Percentiles rank a stretch among this genome's conserved stretches.
Conservation (phyloP, 1,140 invertebrate genomes). For the Bilobella aurantiaca region DNA sequence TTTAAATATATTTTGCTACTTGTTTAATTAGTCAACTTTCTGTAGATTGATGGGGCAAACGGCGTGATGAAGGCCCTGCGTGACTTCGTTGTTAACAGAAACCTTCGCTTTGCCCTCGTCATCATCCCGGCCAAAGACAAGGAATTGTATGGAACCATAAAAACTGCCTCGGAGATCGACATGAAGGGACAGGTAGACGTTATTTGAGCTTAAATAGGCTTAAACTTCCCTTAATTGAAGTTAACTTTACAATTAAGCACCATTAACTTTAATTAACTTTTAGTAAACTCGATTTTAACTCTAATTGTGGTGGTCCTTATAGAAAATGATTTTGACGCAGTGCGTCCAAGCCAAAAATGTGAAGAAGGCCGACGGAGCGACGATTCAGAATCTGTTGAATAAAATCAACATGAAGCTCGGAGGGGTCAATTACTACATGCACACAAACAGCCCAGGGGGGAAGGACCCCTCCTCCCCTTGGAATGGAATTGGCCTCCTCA, state of each 20-base stretch:
- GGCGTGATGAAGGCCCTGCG: background rate
- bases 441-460: background rate
- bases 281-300: too few species aligned
- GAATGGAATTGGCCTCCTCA: background rate
- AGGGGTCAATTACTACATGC: slow-evolving; percentile 62
- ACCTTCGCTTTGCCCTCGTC: background rate
- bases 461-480: background rate
- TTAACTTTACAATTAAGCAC: too few species aligned
- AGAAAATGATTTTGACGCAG: slow-evolving; percentile 48
- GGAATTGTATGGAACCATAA: background rate
- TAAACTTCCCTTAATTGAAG: too few species aligned
- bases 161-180: background rate
- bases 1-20: too few species aligned
- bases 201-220: too few species aligned
- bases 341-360: slow-evolving; percentile 57
- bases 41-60: too few species aligned
- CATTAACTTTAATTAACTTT: too few species aligned
- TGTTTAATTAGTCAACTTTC: too few species aligned
- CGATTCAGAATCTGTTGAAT: slow-evolving; percentile 60
- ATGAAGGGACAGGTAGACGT: too few species aligned
- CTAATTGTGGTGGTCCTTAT: too few species aligned
- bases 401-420: slow-evolving; percentile 79
- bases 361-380: slow-evolving; percentile 38
- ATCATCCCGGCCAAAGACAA: background rate
- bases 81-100: background rate